Evolutionary conservation across 1,140 invertebrate genomes (phyloP).

Genomic region (Mycetomoellerius zeteki): DNA sequence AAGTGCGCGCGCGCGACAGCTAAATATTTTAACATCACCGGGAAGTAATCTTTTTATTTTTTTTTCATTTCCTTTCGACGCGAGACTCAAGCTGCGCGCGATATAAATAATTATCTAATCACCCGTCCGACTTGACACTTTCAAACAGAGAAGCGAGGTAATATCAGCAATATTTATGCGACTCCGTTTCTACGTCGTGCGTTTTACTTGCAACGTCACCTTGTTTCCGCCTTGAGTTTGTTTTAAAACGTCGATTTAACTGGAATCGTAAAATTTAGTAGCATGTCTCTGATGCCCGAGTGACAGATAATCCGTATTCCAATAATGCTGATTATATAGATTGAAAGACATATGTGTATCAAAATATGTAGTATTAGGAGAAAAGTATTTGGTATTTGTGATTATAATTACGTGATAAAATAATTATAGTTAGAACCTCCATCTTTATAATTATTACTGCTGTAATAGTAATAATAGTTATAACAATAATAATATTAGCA

Average conservation of each 20-base stretch:
- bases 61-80: background rate
- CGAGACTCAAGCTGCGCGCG: background rate
- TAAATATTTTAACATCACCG: conserved; percentile 33
- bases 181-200: background rate
- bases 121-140: conserved; percentile 4
- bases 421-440: too few relatives aligned
- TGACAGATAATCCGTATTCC: conserved; percentile 12
- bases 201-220: conserved; percentile 17
- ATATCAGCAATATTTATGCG: background rate
- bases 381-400: too few relatives aligned
- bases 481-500: too few relatives aligned
- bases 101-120: conserved; percentile 42
- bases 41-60: background rate
- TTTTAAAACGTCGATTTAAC: conserved; percentile 32
- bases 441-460: too few relatives aligned
- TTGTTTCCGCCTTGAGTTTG: background rate
- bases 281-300: background rate
- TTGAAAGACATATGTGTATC: background rate
- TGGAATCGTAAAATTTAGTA: conserved; percentile 40
- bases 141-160: background rate
- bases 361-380: background rate
- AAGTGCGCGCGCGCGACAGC: background rate
- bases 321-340: conserved; percentile 1
- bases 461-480: too few relatives aligned
- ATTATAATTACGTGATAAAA: too few relatives aligned